Evolutionary conservation across 92 coral and sea anemone species (phyloP).

Genomic region (Bergia sp.): DNA sequence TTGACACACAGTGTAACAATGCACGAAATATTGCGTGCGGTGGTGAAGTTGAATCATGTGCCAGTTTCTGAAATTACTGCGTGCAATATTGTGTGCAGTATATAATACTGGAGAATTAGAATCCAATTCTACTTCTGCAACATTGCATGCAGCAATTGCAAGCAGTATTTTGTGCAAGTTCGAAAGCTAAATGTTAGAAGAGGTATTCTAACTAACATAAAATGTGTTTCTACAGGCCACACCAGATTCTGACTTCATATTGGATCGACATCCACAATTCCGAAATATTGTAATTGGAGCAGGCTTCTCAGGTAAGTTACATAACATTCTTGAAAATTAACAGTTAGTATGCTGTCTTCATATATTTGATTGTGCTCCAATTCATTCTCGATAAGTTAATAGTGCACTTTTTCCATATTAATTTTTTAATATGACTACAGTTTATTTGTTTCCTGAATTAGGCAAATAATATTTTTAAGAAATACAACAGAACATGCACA

Average conservation of each 20-base stretch:
- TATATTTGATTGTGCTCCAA: neutral
- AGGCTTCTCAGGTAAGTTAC: conserved; percentile 87
- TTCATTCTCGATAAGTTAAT: neutral
- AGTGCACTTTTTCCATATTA: neutral
- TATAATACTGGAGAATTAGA: too few species aligned
- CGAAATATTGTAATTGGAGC: conserved; percentile 87
- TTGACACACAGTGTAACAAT: too few species aligned
- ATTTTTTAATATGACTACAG: neutral
- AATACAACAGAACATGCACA: too few species aligned
- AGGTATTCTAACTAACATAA: neutral
- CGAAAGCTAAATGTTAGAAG: neutral
- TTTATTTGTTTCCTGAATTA: neutral
- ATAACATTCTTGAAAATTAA: neutral
- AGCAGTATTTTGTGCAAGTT: neutral
- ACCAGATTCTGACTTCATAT: conserved; percentile 75
- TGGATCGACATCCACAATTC: conserved; percentile 83
- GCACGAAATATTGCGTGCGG: too few species aligned
- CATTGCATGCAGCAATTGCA: too few species aligned
- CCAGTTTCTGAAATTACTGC: too few species aligned
- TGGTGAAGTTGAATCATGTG: too few species aligned
- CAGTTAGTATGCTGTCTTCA: neutral
- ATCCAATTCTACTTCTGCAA: too few species aligned
- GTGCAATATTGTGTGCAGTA: too few species aligned
- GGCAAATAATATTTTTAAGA: too few species aligned
- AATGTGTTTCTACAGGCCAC: conserved; percentile 61